Evolutionary conservation across 2,888 invertebrate species (phyloP), one percentile per base, ranked within the genome.

Genomic region (Ornithoptera alexandrae): DNA sequence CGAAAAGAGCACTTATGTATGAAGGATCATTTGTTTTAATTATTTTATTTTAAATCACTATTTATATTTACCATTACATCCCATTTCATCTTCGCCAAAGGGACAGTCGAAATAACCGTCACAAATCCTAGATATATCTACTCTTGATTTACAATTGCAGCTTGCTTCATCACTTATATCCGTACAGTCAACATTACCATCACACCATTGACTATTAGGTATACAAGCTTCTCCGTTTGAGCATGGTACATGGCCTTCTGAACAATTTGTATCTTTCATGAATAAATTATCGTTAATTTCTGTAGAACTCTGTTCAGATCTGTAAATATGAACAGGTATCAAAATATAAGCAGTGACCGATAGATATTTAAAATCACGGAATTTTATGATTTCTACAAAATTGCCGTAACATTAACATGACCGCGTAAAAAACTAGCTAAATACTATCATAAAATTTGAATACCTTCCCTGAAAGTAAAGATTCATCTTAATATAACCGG

Each of bases 81-180:
- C 96, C 77, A 95, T 87, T 89, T 97, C 97, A 78, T 97, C 97
- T 88, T 96, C 96, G 24, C 95, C 96, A 76, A 94, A 93, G 0
- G 97, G 97, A 82, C 97, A 97, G 80, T 97, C 97, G 62, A 94
- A 94, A 79, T 96, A 97, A 20, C 96, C 96, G 84, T 97, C 97
- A 79, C 97, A 97, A 0, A 95, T 83, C 74, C 96, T 93, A 4
- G 93, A 88, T 62, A 89, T 88, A 20, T 94, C 93, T 17, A 97
- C 93, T 70, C 96, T 93, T n/a, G 94, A 90, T 70, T 93, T 94
- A 80, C 97, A 97, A 0, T 94, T 93, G 78, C 97, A 97, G 17
- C 89, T 88, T 0, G 90, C 87, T 84, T 97, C 97, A 78, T 97
- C 97, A 76, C 96, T 97, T 0, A 94, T 94, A 80, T 97, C 97